These are phyloP conservation scores for Pelusios castaneus DNA, from an alignment of 2,113 vertebrate species.

Conservation along the genomic window DNA sequence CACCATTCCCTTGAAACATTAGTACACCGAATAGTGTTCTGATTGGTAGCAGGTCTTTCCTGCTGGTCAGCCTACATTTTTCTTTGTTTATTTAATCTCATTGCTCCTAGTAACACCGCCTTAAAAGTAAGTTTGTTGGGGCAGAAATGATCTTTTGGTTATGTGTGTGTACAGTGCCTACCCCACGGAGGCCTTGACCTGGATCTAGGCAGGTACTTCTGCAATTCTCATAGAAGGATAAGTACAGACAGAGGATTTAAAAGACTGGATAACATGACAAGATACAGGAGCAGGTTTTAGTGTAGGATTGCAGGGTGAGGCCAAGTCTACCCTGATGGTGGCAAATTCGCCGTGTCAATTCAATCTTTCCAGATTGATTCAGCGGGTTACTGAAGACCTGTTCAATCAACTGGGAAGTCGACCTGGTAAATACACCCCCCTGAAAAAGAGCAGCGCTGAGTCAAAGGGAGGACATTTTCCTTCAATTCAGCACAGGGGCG, in stretches of 20 bases:
- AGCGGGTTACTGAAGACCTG: no score
- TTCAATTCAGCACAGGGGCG: no score
- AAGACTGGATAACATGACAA: background rate
- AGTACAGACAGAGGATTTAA: background rate
- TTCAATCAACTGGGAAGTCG: no score
- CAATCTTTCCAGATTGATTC: no score
- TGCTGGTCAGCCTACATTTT: background rate
- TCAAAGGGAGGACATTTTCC: no score
- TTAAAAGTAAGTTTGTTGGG: background rate
- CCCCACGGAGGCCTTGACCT: background rate
- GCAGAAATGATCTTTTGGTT: background rate
- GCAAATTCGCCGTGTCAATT: no score
- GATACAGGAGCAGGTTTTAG: background rate
- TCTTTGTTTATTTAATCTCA: background rate
- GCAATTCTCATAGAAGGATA: background rate
- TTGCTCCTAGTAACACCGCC: background rate
- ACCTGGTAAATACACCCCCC: no score
- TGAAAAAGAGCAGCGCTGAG: no score
- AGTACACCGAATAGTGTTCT: rapidly evolving
- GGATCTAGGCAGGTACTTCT: background rate
- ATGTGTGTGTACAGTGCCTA: background rate
- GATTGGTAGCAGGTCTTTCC: background rate
- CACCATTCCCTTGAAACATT: background rate
- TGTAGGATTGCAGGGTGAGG: background rate
- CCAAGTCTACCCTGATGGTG: no score